A percentile compares a stretch with the other conserved stretches of the same genome.
Evolutionary conservation across 2,797 vertebrate genomes (phyloP).

Genomic region (Paedocypris micromegethes): DNA sequence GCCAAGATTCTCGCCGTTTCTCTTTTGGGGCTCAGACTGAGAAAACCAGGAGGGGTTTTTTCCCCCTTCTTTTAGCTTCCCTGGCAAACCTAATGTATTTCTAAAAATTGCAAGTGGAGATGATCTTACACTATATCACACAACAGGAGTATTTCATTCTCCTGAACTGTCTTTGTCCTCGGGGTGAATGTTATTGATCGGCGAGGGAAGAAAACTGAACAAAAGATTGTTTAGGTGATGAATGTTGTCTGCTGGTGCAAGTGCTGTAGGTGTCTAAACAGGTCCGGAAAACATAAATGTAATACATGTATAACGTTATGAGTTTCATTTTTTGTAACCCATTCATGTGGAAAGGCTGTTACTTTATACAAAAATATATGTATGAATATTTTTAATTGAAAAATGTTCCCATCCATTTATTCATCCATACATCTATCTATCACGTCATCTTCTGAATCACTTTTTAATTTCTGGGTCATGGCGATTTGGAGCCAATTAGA

Average conservation of each 20-base stretch:
- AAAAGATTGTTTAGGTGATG: constrained; percentile 28
- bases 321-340: too few species aligned
- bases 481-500: too few species aligned
- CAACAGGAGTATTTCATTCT: constrained; percentile 37
- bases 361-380: too few species aligned
- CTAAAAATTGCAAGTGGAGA: constrained; percentile 18
- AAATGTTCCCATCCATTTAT: too few species aligned
- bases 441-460: too few species aligned
- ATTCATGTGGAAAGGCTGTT: too few species aligned
- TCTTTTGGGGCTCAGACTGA: background rate
- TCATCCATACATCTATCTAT: too few species aligned
- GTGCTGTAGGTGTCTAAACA: background rate
- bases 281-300: background rate
- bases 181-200: constrained; percentile 37
- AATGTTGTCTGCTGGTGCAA: constrained; percentile 15
- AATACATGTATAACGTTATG: too few species aligned
- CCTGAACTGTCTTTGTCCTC: constrained; percentile 44
- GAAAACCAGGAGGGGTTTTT: background rate
- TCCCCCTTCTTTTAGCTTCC: background rate
- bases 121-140: background rate
- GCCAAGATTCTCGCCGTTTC: background rate
- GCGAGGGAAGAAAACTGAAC: constrained; percentile 32
- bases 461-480: too few species aligned
- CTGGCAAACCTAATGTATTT: background rate
- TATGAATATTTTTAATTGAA: too few species aligned